Conservation (phyloP, 2,797 vertebrate species). For the Etheostoma nigrum region DNA sequence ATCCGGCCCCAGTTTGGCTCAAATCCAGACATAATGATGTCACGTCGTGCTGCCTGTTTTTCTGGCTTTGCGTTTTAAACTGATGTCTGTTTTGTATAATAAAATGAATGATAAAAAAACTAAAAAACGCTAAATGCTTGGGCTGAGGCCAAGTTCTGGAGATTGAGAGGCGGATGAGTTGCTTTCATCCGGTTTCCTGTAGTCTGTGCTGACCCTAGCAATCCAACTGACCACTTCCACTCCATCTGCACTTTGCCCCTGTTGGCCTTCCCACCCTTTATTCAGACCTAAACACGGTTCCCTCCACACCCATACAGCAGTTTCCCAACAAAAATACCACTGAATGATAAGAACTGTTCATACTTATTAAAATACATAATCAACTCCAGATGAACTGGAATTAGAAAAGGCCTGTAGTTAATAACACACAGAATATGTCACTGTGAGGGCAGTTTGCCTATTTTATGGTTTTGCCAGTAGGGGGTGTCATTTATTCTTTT, state of each 20-base stretch:
- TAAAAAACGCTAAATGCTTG: slow-evolving; percentile 49
- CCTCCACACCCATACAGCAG: slow-evolving; percentile 50
- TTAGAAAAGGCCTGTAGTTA: not conserved
- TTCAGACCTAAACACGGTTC: slow-evolving; percentile 46
- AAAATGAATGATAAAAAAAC: slow-evolving; percentile 40
- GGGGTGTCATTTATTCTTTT: slow-evolving; percentile 57
- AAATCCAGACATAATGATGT: slow-evolving; percentile 32
- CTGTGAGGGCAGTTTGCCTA: not conserved
- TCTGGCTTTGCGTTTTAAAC: slow-evolving; percentile 23
- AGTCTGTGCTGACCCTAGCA: slow-evolving; percentile 63
- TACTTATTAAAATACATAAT: not conserved
- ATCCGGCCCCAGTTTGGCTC: slow-evolving; percentile 17
- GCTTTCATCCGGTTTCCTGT: slow-evolving; percentile 77
- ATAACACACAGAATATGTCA: not conserved
- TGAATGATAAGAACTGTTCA: slow-evolving; percentile 5
- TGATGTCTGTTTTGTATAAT: slow-evolving; percentile 41
- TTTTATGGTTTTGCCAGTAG: slow-evolving; percentile 61
- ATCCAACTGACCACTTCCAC: slow-evolving; percentile 70
- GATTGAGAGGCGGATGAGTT: slow-evolving; percentile 66
- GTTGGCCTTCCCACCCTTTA: slow-evolving; percentile 53
- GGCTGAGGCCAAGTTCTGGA: slow-evolving; percentile 56
- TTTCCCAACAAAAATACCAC: slow-evolving; percentile 41
- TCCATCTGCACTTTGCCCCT: slow-evolving; percentile 59
- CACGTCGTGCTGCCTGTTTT: slow-evolving; percentile 10
- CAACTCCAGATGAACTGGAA: not conserved